phyloP scores from a whole-genome alignment of 2,888 invertebrate genomes.

The Hyppa rectilinea region DNA sequence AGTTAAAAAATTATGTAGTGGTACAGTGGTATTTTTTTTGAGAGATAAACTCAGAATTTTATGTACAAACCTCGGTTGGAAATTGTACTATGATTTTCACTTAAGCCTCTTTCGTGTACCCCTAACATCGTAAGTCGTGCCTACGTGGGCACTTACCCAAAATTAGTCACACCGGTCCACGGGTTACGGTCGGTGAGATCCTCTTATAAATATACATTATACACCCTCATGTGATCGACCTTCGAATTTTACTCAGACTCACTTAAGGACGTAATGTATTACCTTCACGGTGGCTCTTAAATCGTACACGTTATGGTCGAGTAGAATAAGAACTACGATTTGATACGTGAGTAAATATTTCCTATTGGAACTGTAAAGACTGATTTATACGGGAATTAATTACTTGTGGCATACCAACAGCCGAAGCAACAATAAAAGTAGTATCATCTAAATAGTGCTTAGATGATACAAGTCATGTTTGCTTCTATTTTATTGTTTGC shows the following conservation, averaged over 20 bases:
- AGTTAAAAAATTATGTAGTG: slow-evolving; percentile 42
- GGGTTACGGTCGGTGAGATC: slow-evolving; percentile 66
- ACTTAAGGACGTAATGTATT: slow-evolving; percentile 44
- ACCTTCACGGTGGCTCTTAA: slow-evolving; percentile 24
- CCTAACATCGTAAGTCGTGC: slow-evolving; percentile 70
- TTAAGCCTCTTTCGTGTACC: slow-evolving; percentile 76
- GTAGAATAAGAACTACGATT: slow-evolving; percentile 12
- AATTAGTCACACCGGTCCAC: slow-evolving; percentile 75
- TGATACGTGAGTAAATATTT: not conserved
- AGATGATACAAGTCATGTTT: no score
- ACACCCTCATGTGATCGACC: slow-evolving; percentile 59
- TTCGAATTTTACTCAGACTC: slow-evolving; percentile 59
- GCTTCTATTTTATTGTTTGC: no score
- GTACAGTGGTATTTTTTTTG: slow-evolving; percentile 39
- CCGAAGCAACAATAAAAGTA: no score
- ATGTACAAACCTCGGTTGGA: slow-evolving; percentile 69
- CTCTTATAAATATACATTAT: slow-evolving; percentile 71
- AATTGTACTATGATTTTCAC: slow-evolving; percentile 77
- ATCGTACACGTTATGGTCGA: slow-evolving; percentile 22
- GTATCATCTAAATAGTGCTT: no score
- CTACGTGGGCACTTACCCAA: slow-evolving; percentile 80
- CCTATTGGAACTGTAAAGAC: no score
- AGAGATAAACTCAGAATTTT: slow-evolving; percentile 56
- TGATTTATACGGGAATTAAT: no score
- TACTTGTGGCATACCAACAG: no score